Base-by-base conservation (phyloP, 2,113 vertebrate species). In the Ammodytes marinus region DNA sequence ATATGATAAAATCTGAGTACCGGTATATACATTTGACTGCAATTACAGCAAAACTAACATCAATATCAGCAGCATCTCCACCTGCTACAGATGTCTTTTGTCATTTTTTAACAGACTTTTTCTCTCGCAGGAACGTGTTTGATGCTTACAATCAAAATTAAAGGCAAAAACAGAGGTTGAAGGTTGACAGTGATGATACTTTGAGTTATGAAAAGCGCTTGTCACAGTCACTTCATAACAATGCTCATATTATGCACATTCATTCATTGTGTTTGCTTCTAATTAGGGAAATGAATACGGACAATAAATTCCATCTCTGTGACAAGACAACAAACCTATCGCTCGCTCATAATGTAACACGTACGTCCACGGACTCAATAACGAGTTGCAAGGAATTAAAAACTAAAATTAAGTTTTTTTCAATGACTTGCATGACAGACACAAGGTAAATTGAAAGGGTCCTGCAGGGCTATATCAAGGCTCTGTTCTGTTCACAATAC, bases 221-320 rank as follows among this genome's bases (percentile, higher is more conserved):
- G 74, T 84, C 57, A 64, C 69, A 76, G 80, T 82, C 74, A 76
- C 67, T 82, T 86, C 59, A 74, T 86, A 81, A 88, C 74, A 82
- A 39, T 65, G 66, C 58, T 80, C 74, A 70, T 84, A 80, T 82
- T 87, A 83, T 80, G 79, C 77, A 87, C 88, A 89, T 82, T 86
- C 71, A 88, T 89, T 85, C 82, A 58, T 89, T 78, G 82, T 65
- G 72, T 70, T 64, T 83, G 71, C 77, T 86, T 89, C 72, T 58
- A 86, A 86, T 89, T 89, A 82, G 81, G 83, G 77, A 89, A 90
- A 86, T 89, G 82, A 88, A 86, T 84, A 85, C 35, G 45, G 58
- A 66, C 85, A 82, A 88, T 86, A 89, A 80, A 82, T 82, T 78
- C 69, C 75, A 68, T 84, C 77, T 85, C 87, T 52, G 57, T 43